Base-by-base conservation (phyloP, 2,888 invertebrate genomes). In the Leptopilina syphax region DNA sequence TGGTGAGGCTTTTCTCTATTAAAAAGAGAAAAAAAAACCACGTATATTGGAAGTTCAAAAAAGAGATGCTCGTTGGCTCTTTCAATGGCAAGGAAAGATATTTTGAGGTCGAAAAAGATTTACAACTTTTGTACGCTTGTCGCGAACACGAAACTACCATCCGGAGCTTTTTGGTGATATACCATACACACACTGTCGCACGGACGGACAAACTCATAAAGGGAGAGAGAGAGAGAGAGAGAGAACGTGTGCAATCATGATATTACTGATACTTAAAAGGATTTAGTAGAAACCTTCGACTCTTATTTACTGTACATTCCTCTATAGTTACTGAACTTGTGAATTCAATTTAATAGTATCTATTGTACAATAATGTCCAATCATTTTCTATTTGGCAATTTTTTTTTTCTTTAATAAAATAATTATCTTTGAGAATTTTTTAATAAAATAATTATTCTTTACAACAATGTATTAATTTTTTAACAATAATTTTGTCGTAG, bases 221-320 rank as follows among this genome's bases (percentile, higher is more conserved):
- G 34, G 34, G 4, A 34, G 4, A 34, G 34, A 34, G 34, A 34
- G 34, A 34, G 34, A 34, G 34, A 3, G 4, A 34, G 34, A 34
- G 34, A 68, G 18, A 50, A 68, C 68, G 27, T 68, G 24, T 68
- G 50, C 68, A 68, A 68, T 68, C 68, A 68, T 50, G 68, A 68
- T 50, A 27, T 18, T 68, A 12, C 68, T 68, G 13, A 13, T 68
- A 50, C 68, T 70, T 70, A 70, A 70, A 70, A 70, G 68, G 68
- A 70, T 70, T 70, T 70, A 70, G 50, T 50, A 27, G 68, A 24
- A 54, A 24, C 24, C 50, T 47, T 54, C 50, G 13, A 13, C 24
- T 70, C 68, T 70, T 70, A 70, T 70, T 70, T 70, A 70, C 50
- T 50, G 47, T 41, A 50, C 68, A 70, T 70, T 70, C 68, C 6